Conservation (phyloP, 2,113 vertebrate genomes). For the Onychostruthus taczanowskii region DNA sequence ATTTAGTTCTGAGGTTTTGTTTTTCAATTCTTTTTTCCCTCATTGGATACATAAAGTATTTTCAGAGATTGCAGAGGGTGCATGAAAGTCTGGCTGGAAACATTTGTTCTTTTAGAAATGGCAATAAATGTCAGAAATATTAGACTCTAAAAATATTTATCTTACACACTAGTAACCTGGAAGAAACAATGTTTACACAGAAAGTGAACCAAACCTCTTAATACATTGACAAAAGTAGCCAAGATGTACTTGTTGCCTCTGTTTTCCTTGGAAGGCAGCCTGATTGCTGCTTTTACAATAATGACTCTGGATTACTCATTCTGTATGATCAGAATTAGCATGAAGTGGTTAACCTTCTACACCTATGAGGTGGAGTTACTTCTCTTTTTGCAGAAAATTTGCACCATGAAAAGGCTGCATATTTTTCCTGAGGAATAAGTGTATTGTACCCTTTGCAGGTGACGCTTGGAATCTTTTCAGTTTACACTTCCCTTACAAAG, state of each 20-base stretch:
- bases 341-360: background rate
- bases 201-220: background rate
- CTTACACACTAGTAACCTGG: background rate
- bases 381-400: background rate
- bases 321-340: background rate
- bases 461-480: background rate
- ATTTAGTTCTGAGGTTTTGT: background rate
- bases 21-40: background rate
- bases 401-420: background rate
- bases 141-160: background rate
- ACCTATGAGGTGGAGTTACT: background rate
- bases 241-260: background rate
- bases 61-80: background rate
- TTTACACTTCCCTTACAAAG: background rate
- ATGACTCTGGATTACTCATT: background rate
- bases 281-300: background rate
- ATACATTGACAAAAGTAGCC: background rate
- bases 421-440: background rate
- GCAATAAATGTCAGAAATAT: background rate
- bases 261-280: background rate
- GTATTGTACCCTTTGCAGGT: background rate
- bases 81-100: background rate
- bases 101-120: background rate
- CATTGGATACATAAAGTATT: background rate
- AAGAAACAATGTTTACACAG: background rate